Percentiles rank a stretch among this genome's conserved stretches.
Evolutionary conservation across 2,113 vertebrate species (phyloP).

Genomic region (Mus spicilegus): DNA sequence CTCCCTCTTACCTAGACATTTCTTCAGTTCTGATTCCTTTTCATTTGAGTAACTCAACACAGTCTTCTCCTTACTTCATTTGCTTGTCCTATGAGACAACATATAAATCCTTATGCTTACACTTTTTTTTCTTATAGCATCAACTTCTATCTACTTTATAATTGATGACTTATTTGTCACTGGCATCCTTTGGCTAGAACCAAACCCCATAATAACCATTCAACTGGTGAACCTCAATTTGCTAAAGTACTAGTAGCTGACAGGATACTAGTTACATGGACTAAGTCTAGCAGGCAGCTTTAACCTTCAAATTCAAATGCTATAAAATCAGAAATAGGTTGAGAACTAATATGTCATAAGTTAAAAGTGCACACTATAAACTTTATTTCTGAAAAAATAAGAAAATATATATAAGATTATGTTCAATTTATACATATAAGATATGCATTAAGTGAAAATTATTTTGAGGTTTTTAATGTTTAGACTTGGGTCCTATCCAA

Average conservation of each 20-base stretch:
- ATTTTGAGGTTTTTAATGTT: not conserved
- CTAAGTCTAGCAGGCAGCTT: not conserved
- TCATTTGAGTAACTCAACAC: not conserved
- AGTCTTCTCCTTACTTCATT: accelerated
- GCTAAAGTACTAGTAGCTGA: not conserved
- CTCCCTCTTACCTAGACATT: accelerated
- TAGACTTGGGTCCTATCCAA: not conserved
- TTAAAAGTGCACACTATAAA: not conserved
- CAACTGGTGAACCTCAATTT: not conserved
- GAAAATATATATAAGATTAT: not conserved
- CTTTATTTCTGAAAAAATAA: not conserved
- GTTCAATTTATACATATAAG: not conserved
- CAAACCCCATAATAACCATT: not conserved
- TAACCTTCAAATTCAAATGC: not conserved
- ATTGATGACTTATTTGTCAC: not conserved
- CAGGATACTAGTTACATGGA: not conserved
- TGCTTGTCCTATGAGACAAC: not conserved
- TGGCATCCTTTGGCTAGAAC: not conserved
- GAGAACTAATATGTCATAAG: not conserved
- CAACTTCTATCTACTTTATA: not conserved
- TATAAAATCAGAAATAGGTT: not conserved
- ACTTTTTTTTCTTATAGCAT: not conserved
- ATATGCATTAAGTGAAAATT: not conserved
- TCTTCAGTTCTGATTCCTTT: not conserved
- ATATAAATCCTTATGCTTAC: too few relatives aligned